Conservation (phyloP, 1,140 invertebrate genomes). For the Delia radicum region DNA sequence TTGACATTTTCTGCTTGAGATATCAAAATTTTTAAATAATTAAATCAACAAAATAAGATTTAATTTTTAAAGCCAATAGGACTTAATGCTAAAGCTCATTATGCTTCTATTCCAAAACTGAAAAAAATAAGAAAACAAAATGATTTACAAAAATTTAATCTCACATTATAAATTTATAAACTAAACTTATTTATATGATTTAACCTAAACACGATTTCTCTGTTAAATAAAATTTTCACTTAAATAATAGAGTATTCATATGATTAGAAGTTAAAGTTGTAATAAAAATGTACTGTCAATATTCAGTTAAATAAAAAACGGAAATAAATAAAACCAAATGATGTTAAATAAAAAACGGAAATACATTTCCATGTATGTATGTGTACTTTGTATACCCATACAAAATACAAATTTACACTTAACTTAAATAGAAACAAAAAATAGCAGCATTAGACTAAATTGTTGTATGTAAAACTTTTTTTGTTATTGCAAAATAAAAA, state of each 20-base stretch:
- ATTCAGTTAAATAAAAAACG: background rate
- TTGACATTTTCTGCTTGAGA: too few relatives aligned
- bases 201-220: background rate
- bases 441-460: background rate
- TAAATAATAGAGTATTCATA: background rate
- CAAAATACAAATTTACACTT: background rate
- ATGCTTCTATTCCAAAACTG: too few relatives aligned
- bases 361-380: background rate
- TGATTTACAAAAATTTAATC: too few relatives aligned
- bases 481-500: background rate
- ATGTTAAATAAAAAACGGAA: conserved; percentile 4
- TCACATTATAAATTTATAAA: background rate
- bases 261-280: background rate
- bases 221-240: background rate
- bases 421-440: background rate
- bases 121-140: too few relatives aligned
- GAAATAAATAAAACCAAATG: background rate
- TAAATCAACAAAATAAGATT: too few relatives aligned
- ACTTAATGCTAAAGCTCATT: too few relatives aligned
- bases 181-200: background rate
- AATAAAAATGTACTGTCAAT: background rate
- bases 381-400: background rate
- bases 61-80: too few relatives aligned
- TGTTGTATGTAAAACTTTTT: background rate
- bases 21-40: too few relatives aligned